These are phyloP conservation scores for Falcaria lacertinaria DNA, from an alignment of 2,888 invertebrate genomes.

Conservation along the genomic window DNA sequence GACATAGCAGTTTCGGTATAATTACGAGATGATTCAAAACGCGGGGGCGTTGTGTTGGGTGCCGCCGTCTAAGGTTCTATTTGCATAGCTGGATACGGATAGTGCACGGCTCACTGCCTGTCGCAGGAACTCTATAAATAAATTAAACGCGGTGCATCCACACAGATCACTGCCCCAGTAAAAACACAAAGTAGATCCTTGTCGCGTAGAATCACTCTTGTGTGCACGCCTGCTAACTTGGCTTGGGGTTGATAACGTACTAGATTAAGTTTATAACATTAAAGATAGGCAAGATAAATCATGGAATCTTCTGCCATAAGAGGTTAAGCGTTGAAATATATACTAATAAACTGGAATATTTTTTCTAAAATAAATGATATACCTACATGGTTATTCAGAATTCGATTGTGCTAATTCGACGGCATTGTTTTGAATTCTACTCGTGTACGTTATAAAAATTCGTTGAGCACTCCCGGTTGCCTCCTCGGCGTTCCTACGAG, in stretches of 20 bases:
- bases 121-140: conserved; percentile 31
- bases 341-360: too few relatives aligned
- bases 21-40: conserved; percentile 27
- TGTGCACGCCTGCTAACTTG: too few relatives aligned
- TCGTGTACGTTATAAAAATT: conserved; percentile 1
- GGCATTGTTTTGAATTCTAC: conserved; percentile 23
- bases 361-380: too few relatives aligned
- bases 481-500: conserved; percentile 18
- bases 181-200: conserved; percentile 11
- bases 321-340: too few relatives aligned
- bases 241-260: too few relatives aligned
- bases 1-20: conserved; percentile 9
- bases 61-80: conserved; percentile 35
- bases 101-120: conserved; percentile 32
- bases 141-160: conserved; percentile 26
- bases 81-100: conserved; percentile 44
- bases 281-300: too few relatives aligned
- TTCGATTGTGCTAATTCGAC: conserved; percentile 26
- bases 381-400: too few relatives aligned
- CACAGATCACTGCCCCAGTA: conserved; percentile 31
- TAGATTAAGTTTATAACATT: too few relatives aligned
- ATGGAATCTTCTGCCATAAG: too few relatives aligned
- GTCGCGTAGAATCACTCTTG: too few relatives aligned
- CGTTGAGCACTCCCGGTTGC: background rate
- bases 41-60: conserved; percentile 27